Percentiles rank a stretch among this genome's conserved stretches.
Conservation (phyloP, 1,140 invertebrate genomes). For the Brachionus asplanchnoidis region DNA sequence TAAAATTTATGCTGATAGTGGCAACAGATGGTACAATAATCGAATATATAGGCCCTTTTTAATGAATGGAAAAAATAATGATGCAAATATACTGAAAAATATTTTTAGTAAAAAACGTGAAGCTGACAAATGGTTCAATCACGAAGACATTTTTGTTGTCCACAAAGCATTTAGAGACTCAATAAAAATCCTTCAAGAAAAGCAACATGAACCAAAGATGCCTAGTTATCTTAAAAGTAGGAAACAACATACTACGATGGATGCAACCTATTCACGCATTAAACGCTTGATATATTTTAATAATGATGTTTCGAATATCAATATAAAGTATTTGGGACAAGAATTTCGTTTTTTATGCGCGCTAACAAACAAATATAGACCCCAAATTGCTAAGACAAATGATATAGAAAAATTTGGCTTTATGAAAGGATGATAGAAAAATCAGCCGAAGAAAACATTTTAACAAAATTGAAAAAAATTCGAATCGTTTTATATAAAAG, state of each 20-base stretch:
- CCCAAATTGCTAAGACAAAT: too few relatives aligned
- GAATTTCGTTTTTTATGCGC: not conserved
- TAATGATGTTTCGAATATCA: not conserved
- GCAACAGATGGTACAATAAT: not conserved
- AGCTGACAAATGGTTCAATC: not conserved
- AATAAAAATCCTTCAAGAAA: not conserved
- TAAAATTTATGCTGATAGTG: not conserved
- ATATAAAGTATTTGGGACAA: not conserved
- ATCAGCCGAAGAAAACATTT: too few relatives aligned
- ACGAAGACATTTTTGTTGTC: not conserved
- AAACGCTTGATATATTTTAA: too few relatives aligned
- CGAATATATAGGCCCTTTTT: not conserved
- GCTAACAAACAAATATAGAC: too few relatives aligned
- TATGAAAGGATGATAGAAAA: too few relatives aligned
- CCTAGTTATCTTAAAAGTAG: not conserved
- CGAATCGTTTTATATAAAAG: too few relatives aligned
- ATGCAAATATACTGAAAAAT: not conserved
- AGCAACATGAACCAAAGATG: not conserved
- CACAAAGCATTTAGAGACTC: not conserved
- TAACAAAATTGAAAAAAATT: too few relatives aligned
- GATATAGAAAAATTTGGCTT: too few relatives aligned
- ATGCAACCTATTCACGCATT: too few relatives aligned
- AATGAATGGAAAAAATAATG: too few relatives aligned
- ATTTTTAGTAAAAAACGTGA: not conserved
- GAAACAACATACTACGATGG: not conserved